Evolutionary conservation across 2,888 invertebrate species (phyloP), one percentile per base, ranked within the genome.

Genomic region (Diogma glabrata): DNA sequence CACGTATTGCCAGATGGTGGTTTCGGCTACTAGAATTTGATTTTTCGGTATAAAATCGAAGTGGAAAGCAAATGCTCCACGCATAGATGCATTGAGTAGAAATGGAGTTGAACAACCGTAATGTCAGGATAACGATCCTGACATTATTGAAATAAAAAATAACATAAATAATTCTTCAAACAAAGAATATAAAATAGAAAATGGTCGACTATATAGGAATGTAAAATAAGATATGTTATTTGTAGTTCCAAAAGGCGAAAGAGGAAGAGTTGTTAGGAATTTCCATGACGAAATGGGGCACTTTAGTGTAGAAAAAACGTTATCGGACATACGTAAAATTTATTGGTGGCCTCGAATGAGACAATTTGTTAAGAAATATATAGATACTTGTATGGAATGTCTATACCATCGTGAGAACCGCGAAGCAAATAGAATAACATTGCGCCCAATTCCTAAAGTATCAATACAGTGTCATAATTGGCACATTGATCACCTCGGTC

Each of bases 71-170:
- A 10, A 38, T 38, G 38, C 19, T 38, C 16, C 38, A 38, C 16
- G 38, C n/a, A n/a, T 38, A 8, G 38, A 38, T 38, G 38, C 38
- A 19, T 38, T 38, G 16, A 38, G 38, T 38, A 16, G 38, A 16
- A 33, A 3, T 33, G n/a, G 33, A 33, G 16, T 14, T n/a, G 12
- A 33, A 33, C 16, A 16, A 33, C 2, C 6, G 33, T 33, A 33
- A 14, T 10, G 33, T 14, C 33, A 33, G 16, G 33, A 33, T 33
- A 14, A n/a, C n/a, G 33, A 33, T 16, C 3, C 2, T 5, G 33
- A 33, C 5, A 33, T 33, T 33, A n/a, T 14, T 14, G 16, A 33
- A 16, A 33, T 33, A 6, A 33, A 33, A 12, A 33, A 33, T 5
- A 16, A 33, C 6, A 33, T 3, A 12, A 33, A n/a, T 16, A 33